A percentile compares a stretch with the other conserved stretches of the same genome.
Conservation (phyloP, 1,140 invertebrate genomes). For the Pseudomyrmex flavicornis region DNA sequence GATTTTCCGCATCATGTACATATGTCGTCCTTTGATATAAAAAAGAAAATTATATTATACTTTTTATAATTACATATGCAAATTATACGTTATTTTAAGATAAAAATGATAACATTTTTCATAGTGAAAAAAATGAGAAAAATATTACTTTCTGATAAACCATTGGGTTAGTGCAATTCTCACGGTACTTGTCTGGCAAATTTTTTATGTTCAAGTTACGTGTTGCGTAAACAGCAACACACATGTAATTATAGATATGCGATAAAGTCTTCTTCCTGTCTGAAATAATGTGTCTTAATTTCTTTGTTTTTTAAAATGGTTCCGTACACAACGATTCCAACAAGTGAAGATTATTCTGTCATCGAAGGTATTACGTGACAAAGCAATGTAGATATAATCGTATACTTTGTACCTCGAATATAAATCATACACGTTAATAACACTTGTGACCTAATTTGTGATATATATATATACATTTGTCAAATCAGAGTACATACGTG, state of each 20-base stretch:
- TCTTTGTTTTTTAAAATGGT: not conserved
- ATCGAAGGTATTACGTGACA: not conserved
- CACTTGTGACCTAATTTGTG: not conserved
- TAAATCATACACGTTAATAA: not conserved
- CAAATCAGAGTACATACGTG: conserved; percentile 19
- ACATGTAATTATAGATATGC: not conserved
- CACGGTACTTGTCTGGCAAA: too few relatives aligned
- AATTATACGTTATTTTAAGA: not conserved
- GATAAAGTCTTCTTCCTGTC: not conserved
- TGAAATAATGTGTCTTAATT: not conserved
- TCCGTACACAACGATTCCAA: not conserved
- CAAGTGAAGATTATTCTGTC: not conserved
- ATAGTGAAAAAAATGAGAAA: not conserved
- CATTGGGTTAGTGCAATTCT: too few relatives aligned
- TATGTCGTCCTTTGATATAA: not conserved
- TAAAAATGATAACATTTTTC: not conserved
- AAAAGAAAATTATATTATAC: conserved; percentile 19
- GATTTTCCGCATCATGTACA: conserved; percentile 42
- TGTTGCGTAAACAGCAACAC: not conserved
- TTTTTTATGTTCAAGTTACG: not conserved
- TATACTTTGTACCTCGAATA: not conserved
- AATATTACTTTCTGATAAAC: too few relatives aligned
- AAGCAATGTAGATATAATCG: not conserved
- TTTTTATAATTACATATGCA: not conserved
- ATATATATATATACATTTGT: conserved; percentile 1